phyloP scores from a whole-genome alignment of 2,888 invertebrate genomes.

The Melanotus villosus region DNA sequence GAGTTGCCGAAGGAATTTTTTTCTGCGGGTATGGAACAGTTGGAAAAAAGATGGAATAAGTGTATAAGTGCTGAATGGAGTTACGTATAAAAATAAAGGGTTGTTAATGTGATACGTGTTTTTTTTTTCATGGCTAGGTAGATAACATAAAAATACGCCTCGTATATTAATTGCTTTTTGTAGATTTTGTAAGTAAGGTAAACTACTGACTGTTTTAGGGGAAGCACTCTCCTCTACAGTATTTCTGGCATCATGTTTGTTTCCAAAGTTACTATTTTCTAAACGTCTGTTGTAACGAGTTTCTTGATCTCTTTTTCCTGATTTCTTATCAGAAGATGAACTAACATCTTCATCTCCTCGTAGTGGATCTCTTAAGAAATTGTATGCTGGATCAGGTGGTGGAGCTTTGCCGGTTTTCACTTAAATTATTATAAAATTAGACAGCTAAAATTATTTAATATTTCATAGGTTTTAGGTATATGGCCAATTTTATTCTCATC shows the following conservation, averaged over 20 bases:
- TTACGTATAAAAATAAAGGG: too few species aligned
- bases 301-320: background rate
- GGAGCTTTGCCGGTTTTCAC: constrained; percentile 41
- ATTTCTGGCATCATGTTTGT: constrained; percentile 2
- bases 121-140: too few species aligned
- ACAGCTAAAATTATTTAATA: background rate
- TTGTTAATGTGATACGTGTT: too few species aligned
- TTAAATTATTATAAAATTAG: background rate
- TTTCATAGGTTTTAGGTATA: too few species aligned
- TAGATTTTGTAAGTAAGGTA: background rate
- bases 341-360: constrained; percentile 48
- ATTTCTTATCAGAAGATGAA: constrained; percentile 6
- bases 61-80: background rate
- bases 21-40: too few species aligned
- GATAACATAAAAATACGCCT: too few species aligned
- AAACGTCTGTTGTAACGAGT: too few species aligned
- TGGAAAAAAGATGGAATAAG: too few species aligned
- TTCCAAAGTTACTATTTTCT: too few species aligned
- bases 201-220: constrained; percentile 4
- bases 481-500: too few species aligned
- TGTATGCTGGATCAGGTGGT: constrained; percentile 60
- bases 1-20: too few species aligned
- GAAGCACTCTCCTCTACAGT: background rate
- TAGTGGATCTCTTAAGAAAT: constrained; percentile 58
- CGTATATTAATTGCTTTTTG: too few species aligned